Conservation (phyloP, 1,140 invertebrate genomes). For the Drosophila grimshawi region DNA sequence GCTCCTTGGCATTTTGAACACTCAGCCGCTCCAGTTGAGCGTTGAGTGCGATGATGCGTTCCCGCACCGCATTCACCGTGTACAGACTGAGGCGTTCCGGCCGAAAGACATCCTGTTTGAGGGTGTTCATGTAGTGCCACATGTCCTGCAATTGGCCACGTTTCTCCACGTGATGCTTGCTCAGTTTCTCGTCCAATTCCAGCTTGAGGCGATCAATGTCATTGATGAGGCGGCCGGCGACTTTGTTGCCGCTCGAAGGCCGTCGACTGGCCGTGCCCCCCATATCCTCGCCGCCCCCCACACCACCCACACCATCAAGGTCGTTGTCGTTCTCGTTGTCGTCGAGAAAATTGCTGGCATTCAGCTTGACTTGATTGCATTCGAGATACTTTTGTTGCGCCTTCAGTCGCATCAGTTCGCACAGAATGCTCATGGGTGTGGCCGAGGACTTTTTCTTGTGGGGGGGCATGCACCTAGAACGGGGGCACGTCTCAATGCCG, state of each 20-base stretch:
- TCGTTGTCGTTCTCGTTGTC: slow-evolving; percentile 36
- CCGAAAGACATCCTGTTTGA: slow-evolving; percentile 67
- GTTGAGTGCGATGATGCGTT: slow-evolving; percentile 67
- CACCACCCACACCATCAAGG: not conserved
- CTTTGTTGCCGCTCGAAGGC: slow-evolving; percentile 46
- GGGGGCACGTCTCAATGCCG: not conserved
- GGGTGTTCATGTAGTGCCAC: slow-evolving; percentile 60
- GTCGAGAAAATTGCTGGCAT: slow-evolving; percentile 58
- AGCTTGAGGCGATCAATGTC: slow-evolving; percentile 66
- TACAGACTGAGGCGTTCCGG: slow-evolving; percentile 63
- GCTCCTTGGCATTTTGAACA: slow-evolving; percentile 56
- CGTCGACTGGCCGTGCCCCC: not conserved
- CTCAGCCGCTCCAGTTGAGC: slow-evolving; percentile 53
- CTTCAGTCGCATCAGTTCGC: slow-evolving; percentile 78
- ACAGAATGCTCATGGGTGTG: slow-evolving; percentile 69
- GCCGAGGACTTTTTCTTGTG: slow-evolving; percentile 25
- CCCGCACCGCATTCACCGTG: slow-evolving; percentile 60
- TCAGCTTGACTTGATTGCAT: slow-evolving; percentile 75
- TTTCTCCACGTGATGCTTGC: slow-evolving; percentile 48
- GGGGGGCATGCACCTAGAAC: not conserved
- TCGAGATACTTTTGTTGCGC: slow-evolving; percentile 84
- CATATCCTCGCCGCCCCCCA: slow-evolving; percentile 2
- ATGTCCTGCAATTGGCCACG: slow-evolving; percentile 65
- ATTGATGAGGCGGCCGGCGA: slow-evolving; percentile 49
- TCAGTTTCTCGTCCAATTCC: slow-evolving; percentile 48